Evolutionary conservation across 2,888 invertebrate genomes (phyloP), one percentile per base, ranked within the genome.

Genomic region (Lottia gigantea): DNA sequence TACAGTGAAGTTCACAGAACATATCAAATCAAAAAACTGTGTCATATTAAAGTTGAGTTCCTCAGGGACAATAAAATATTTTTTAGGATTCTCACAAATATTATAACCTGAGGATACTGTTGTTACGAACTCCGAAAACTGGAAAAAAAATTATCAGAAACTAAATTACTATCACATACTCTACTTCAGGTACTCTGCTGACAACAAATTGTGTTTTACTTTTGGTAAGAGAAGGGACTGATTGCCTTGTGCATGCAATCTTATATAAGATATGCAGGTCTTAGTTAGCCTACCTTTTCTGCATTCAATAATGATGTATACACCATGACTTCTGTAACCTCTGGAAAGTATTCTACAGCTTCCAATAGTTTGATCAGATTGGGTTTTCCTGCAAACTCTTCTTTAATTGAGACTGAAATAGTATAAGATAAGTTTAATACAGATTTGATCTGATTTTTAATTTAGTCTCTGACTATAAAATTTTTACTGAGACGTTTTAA

Each of bases 281-380:
- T n/a, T n/a, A n/a, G n/a, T n/a, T 23, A 19, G 23, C 64, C 55
- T 23, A 83, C 83, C 76, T 80, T 76, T n/a, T 69, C 26, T 25
- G 74, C 73, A 47, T 80, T 75, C 6, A 71, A 71, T 11, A 79
- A 63, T 14, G 72, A 66, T 45, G 81, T 82, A 70, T 78, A 83
- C 6, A 78, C 65, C 19, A 75, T 73, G 1, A 76, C 77, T 65
- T 78, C 78, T 64, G 78, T 72, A 23, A 82, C 70, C 8, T 80
- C 71, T 31, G 84, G 82, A 2, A 77, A 40, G n/a, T 76, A 67
- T 26, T 80, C 76, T 55, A 81, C 66, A 16, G 83, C 63, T 15
- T 74, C 47, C 70, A 79, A 64, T 15, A 81, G 64, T 49, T 77
- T 80, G 64, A 73, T 65, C 74, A 82, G 66, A 62, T 78, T 78